Evolutionary conservation across 2,113 vertebrate species (phyloP), one percentile per base, ranked within the genome.

Genomic region (Aplodontia rufa): DNA sequence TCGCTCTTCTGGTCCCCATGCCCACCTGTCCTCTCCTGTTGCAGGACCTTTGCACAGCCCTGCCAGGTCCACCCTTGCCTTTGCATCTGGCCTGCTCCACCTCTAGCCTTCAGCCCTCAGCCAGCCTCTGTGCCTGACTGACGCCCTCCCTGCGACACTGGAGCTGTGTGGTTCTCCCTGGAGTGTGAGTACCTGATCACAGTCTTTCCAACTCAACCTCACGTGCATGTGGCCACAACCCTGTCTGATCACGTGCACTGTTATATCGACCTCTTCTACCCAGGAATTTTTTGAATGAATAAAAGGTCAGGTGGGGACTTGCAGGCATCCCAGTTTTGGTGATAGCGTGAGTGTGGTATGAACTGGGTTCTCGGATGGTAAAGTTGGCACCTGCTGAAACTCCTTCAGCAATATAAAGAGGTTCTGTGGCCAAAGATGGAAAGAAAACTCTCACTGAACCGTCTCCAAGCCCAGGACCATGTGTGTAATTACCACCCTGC

Each of bases 1-100:
- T 24, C 40, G 16, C 20, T 8, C 35, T 4, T 1, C 9, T 0
- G 0, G 4, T 32, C 20, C 7, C 0, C 20, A 1, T 5, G 0
- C n/a, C n/a, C n/a, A n/a, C n/a, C n/a, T n/a, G 0, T 5, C 1
- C n/a, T 17, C 24, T 53, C 11, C 6, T 10, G 53, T 79, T 79
- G 1, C 75, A 16, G 60, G 69, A 20, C 37, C 91, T 87, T 64
- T 49, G 91, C 62, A 32, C 42, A 0, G 8, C 26, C 5, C 14
- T 12, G 37, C n/a, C 17, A 14, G 19, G 49, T 64, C 2, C 4
- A 10, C 40, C 17, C 4, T 3, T 55, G 30, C 35, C 35, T 58
- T 47, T 9, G 14, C 26, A 11, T 35, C 68, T 28, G 49, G 28
- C 71, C 45, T 11, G 30, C 35, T 42, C 22, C 30, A 0, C 19